A percentile compares a stretch with the other conserved stretches of the same genome.
phyloP scores from a whole-genome alignment of 2,113 vertebrate genomes.

The Cheirogaleus medius region DNA sequence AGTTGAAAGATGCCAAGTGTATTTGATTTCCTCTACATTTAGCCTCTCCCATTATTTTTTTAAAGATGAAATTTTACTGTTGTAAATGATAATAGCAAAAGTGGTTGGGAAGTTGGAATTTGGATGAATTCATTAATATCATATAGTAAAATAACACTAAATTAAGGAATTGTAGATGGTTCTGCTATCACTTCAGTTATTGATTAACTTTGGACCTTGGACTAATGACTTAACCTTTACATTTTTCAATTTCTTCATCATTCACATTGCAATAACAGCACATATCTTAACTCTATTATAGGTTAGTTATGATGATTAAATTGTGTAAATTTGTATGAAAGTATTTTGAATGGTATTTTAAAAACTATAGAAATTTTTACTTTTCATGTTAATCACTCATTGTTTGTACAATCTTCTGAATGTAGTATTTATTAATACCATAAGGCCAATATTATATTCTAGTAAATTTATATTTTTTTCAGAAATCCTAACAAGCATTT shows the following conservation, averaged over 20 bases:
- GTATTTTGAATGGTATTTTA: neutral
- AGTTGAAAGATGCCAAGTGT: slow-evolving; percentile 49
- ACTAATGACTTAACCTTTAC: neutral
- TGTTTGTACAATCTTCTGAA: neutral
- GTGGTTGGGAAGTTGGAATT: neutral
- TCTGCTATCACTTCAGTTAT: neutral
- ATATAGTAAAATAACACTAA: slow-evolving; percentile 14
- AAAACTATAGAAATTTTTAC: neutral
- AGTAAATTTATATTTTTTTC: neutral
- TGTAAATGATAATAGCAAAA: slow-evolving; percentile 16
- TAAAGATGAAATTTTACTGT: neutral
- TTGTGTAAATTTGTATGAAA: neutral
- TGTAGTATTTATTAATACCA: neutral
- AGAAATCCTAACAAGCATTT: neutral
- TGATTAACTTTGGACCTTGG: neutral
- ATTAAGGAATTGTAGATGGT: neutral
- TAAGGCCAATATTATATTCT: neutral
- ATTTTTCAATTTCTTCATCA: neutral
- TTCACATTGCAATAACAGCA: neutral
- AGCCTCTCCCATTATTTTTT: neutral
- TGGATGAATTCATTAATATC: neutral
- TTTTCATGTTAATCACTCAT: neutral
- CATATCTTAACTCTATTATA: neutral
- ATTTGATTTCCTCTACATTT: slow-evolving; percentile 46
- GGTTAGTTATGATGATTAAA: neutral